Base-by-base conservation (phyloP, 2,113 vertebrate species). In the Bettongia penicillata region DNA sequence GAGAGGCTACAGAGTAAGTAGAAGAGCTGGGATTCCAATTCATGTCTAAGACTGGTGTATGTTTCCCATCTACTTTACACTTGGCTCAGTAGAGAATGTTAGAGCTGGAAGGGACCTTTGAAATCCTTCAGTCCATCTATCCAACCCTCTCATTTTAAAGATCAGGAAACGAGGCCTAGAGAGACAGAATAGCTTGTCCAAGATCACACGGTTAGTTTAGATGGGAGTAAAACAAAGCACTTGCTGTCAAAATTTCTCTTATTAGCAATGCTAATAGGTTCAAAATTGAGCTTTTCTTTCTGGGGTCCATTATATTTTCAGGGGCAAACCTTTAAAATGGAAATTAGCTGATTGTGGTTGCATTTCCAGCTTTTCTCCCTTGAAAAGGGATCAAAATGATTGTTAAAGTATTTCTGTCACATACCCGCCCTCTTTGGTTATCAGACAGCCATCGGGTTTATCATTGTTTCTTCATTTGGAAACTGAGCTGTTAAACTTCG, bases 391-490 rank as follows among this genome's bases (percentile, higher is more conserved):
- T 16, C 91, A 84, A 16, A 43, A 84, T 84, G 68, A 84, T 84
- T 84, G 68, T 25, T 5, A 1, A 10, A 53, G 47, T 51, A 51
- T 89, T 91, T 94, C 37, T 0, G 1, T 90, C 90, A 89, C 53
- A 52, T 47, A 23, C 19, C 24, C 47, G 68, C 48, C 25, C 31
- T 43, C 1, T 90, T 91, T 97, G 84, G 92, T 92, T 94, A 55
- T 93, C 51, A 91, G 51, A 37, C 51, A 84, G 1, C 53, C 52
- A 49, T 95, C 52, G 1, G 52, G 48, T 55, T 95, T 92, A 53
- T 97, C 53, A 94, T 25, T 93, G 8, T 90, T 97, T 96, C 93
- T 97, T 96, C n/a, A 57, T n/a, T 31, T 90, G 23, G 2, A 97
- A 96, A 90, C 92, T 94, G 93, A 95, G 90, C 95, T 89, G 91